Evolutionary conservation across 2,888 invertebrate genomes (phyloP).

Genomic region (Odontomyia ornata): DNA sequence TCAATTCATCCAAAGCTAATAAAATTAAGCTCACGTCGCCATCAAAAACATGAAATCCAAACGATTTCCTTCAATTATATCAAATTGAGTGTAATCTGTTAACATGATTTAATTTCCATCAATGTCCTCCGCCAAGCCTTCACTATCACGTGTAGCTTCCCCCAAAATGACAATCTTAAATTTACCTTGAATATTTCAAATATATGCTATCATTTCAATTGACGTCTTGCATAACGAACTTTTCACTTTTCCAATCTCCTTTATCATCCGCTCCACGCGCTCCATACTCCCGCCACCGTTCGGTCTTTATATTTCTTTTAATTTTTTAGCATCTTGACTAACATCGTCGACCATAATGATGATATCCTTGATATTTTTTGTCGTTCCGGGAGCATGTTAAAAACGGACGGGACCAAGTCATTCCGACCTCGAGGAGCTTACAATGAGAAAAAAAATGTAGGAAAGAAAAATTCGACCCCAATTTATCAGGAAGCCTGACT

Average conservation of each 20-base stretch:
- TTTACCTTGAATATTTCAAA: slow-evolving; percentile 38
- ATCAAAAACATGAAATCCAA: slow-evolving; percentile 28
- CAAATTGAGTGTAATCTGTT: slow-evolving; percentile 49
- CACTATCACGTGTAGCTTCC: not conserved
- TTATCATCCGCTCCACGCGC: not conserved
- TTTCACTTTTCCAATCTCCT: slow-evolving; percentile 5
- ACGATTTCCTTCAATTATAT: slow-evolving; percentile 39
- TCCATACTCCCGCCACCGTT: not conserved
- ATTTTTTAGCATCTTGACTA: slow-evolving; percentile 40
- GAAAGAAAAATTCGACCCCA: slow-evolving; percentile 50
- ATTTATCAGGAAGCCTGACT: slow-evolving; percentile 48
- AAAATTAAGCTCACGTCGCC: slow-evolving; percentile 15
- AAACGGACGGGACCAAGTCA: not conserved
- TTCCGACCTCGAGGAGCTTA: not conserved
- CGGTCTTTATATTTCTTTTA: slow-evolving; percentile 34
- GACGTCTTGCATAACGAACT: slow-evolving; percentile 39
- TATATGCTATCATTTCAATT: slow-evolving; percentile 36
- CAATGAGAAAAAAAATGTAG: slow-evolving; percentile 8
- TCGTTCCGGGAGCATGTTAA: slow-evolving; percentile 7
- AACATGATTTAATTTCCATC: slow-evolving; percentile 48
- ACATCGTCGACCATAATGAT: slow-evolving; percentile 5
- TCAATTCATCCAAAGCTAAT: slow-evolving; percentile 15
- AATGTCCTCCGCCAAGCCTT: not conserved
- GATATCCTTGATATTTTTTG: slow-evolving; percentile 38
- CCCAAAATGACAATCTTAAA: slow-evolving; percentile 6